Conservation (phyloP, 2,888 invertebrate genomes). For the Leptopilina syphax region DNA sequence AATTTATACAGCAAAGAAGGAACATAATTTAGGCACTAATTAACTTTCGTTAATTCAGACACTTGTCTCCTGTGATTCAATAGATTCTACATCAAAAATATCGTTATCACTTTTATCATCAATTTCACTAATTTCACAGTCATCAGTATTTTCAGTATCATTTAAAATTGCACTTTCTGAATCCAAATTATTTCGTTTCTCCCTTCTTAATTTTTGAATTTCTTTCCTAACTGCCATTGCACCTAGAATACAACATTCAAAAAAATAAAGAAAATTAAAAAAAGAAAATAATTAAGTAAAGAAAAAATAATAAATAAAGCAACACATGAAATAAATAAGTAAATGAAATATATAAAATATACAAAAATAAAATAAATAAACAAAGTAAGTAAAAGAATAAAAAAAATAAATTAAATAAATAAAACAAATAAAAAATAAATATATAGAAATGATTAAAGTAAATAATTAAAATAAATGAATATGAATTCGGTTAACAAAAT, state of each 20-base stretch:
- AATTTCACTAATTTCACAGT: not conserved
- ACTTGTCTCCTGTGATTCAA: constrained; percentile 1
- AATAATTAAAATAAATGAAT: no score
- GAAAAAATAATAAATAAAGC: no score
- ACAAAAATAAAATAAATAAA: no score
- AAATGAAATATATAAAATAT: no score
- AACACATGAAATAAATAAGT: no score
- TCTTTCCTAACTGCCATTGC: constrained; percentile 10
- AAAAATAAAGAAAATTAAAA: no score
- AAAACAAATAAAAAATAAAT: no score
- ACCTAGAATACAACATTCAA: not conserved
- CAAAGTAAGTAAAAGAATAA: no score
- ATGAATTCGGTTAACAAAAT: no score
- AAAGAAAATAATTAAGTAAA: not conserved
- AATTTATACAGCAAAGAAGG: no score
- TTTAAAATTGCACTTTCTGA: not conserved
- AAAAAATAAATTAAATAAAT: no score
- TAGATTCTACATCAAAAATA: not conserved
- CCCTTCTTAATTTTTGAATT: constrained; percentile 21
- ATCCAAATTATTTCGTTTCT: not conserved
- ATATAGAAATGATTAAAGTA: no score
- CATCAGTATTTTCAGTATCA: not conserved
- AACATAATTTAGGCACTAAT: not conserved
- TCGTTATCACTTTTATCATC: not conserved
- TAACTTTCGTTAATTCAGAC: not conserved